phyloP scores from a whole-genome alignment of 2,888 invertebrate genomes.

The Ligdia adustata region DNA sequence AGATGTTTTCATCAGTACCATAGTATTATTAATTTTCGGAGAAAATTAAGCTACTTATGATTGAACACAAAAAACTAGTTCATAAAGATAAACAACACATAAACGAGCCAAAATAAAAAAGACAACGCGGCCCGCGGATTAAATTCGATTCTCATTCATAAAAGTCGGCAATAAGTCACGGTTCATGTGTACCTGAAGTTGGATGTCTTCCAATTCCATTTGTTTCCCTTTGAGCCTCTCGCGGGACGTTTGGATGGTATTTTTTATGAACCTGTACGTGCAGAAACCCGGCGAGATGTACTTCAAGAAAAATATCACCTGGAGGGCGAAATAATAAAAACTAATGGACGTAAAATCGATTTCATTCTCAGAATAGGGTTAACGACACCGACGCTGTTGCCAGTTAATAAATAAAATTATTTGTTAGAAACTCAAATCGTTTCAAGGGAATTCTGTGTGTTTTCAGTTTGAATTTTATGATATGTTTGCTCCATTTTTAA shows the following conservation, averaged over 20 bases:
- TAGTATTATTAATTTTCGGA: too few relatives aligned
- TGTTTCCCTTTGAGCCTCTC: slow-evolving; percentile 58
- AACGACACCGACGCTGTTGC: neutral
- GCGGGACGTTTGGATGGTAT: slow-evolving; percentile 53
- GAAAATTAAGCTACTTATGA: too few relatives aligned
- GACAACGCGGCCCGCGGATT: neutral
- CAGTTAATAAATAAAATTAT: too few relatives aligned
- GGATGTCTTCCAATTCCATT: slow-evolving; percentile 66
- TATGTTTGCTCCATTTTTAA: too few relatives aligned
- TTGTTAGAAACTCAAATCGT: too few relatives aligned
- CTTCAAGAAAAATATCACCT: slow-evolving; percentile 63
- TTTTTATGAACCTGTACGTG: slow-evolving; percentile 58
- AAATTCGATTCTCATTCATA: neutral
- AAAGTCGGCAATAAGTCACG: neutral
- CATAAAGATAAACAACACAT: too few relatives aligned
- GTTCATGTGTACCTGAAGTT: slow-evolving; percentile 59
- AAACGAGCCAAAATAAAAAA: too few relatives aligned
- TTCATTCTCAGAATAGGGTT: slow-evolving; percentile 1
- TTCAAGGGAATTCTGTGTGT: too few relatives aligned
- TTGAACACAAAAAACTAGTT: too few relatives aligned
- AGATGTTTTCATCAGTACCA: too few relatives aligned
- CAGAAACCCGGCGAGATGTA: slow-evolving; percentile 64
- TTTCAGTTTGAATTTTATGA: too few relatives aligned
- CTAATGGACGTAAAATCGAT: slow-evolving; percentile 17
- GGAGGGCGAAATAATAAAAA: slow-evolving; percentile 27